phyloP scores from a whole-genome alignment of 2,888 invertebrate genomes.

The Spisula subtruncata region DNA sequence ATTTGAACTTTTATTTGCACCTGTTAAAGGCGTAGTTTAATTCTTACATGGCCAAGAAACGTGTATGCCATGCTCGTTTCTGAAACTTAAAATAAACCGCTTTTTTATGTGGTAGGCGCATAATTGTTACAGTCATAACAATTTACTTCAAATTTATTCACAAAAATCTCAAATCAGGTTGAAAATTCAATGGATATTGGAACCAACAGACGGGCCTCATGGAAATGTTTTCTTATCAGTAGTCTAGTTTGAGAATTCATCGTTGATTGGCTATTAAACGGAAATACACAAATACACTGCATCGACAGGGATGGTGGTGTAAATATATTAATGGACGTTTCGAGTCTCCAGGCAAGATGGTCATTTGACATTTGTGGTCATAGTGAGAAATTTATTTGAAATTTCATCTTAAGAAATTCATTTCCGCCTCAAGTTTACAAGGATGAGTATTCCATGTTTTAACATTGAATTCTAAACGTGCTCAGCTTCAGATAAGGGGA shows the following conservation, averaged over 20 bases:
- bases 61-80: not conserved
- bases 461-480: not conserved
- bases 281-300: not conserved
- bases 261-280: not conserved
- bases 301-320: not conserved
- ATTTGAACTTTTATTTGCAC: too few species aligned
- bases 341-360: slow-evolving; percentile 10
- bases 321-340: not conserved
- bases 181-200: not conserved
- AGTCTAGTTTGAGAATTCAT: not conserved
- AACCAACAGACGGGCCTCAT: slow-evolving; percentile 10
- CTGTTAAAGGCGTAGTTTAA: too few species aligned
- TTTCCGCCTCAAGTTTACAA: slow-evolving; percentile 7
- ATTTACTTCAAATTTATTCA: too few species aligned
- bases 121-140: too few species aligned
- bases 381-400: slow-evolving; percentile 17
- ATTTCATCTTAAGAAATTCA: not conserved
- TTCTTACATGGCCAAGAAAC: not conserved
- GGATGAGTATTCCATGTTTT: not conserved
- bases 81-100: not conserved
- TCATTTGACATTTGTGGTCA: slow-evolving; percentile 5
- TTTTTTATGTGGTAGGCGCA: not conserved
- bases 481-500: not conserved
- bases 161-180: not conserved
- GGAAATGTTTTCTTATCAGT: not conserved